These are phyloP conservation scores for Polydrusus cervinus DNA, from an alignment of 2,888 invertebrate genomes.

Conservation along the genomic window DNA sequence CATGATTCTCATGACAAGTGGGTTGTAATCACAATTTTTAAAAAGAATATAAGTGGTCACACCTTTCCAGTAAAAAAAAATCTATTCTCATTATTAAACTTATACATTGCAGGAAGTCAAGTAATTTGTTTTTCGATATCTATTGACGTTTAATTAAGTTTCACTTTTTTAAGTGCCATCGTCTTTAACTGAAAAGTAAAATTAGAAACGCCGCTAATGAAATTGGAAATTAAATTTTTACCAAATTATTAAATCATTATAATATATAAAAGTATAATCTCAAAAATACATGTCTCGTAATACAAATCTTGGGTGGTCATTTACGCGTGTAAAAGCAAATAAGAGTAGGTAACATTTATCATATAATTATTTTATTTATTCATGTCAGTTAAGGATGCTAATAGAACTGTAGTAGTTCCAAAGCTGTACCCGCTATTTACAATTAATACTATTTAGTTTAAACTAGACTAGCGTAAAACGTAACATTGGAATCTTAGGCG, in stretches of 20 bases:
- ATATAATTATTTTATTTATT: no score
- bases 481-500: no score
- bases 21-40: background rate
- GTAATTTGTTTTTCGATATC: slow-evolving; percentile 22
- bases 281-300: background rate
- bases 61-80: slow-evolving; percentile 7
- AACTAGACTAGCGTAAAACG: no score
- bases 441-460: no score
- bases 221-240: slow-evolving; percentile 2
- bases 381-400: no score
- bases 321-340: no score
- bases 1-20: slow-evolving; percentile 4
- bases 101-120: slow-evolving; percentile 4
- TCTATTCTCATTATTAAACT: slow-evolving; percentile 13
- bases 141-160: slow-evolving; percentile 30
- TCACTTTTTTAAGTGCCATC: slow-evolving; percentile 24
- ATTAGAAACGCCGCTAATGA: background rate
- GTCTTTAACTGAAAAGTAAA: slow-evolving; percentile 1
- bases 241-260: slow-evolving; percentile 2
- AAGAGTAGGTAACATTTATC: no score
- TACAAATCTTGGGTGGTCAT: no score
- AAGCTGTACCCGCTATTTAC: no score
- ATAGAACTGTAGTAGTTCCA: no score
- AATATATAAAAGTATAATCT: background rate
- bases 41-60: slow-evolving; percentile 5